phyloP scores from a whole-genome alignment of 2,888 invertebrate species.

The Sarcophaga subvicina region DNA sequence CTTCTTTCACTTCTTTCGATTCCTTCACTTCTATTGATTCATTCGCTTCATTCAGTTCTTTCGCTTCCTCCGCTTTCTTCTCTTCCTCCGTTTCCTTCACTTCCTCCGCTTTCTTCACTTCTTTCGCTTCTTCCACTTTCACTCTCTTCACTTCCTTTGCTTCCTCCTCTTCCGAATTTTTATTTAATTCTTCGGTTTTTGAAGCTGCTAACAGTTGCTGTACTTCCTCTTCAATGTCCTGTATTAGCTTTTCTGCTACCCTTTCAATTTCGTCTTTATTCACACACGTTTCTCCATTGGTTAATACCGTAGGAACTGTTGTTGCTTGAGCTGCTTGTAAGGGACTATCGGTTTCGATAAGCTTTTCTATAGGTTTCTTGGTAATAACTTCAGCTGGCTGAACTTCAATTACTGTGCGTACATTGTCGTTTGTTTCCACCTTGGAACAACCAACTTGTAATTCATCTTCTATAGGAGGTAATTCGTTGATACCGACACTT shows the following conservation, averaged over 20 bases:
- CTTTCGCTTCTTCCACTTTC: not conserved
- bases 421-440: slow-evolving; percentile 74
- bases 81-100: no score
- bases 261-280: slow-evolving; percentile 44
- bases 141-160: not conserved
- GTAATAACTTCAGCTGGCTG: slow-evolving; percentile 77
- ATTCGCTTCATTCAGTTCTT: not conserved
- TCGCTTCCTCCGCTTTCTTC: not conserved
- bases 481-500: slow-evolving; percentile 79
- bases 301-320: slow-evolving; percentile 27
- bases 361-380: slow-evolving; percentile 74
- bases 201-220: not conserved
- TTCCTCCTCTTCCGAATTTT: not conserved
- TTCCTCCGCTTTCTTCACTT: not conserved
- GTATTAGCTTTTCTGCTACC: slow-evolving; percentile 46
- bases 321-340: slow-evolving; percentile 54
- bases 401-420: slow-evolving; percentile 78
- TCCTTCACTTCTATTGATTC: not conserved
- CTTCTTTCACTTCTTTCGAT: not conserved
- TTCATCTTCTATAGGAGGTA: slow-evolving; percentile 78
- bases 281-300: slow-evolving; percentile 61
- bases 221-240: slow-evolving; percentile 56
- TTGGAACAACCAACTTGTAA: slow-evolving; percentile 77
- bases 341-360: slow-evolving; percentile 45
- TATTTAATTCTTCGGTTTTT: not conserved